Conservation (phyloP, 2,888 invertebrate genomes). For the Agrochola lota region DNA sequence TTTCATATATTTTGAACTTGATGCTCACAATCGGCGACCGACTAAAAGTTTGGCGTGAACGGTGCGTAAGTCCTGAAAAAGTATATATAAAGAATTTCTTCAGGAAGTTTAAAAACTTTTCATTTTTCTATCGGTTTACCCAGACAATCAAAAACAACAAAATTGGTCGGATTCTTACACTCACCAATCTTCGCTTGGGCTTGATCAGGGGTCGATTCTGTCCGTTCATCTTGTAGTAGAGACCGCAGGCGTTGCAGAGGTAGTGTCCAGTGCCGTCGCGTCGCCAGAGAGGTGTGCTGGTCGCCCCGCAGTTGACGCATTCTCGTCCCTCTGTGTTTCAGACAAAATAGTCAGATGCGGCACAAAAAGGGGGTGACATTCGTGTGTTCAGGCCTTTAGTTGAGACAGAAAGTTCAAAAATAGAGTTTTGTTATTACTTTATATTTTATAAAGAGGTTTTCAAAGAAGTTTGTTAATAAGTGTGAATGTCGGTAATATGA, state of each 20-base stretch:
- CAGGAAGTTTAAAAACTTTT: not conserved
- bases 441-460: constrained; percentile 13
- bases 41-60: not conserved
- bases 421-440: not conserved
- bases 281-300: constrained; percentile 99
- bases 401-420: constrained; percentile 13
- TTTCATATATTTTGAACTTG: not conserved
- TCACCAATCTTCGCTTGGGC: constrained; percentile 99
- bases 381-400: constrained; percentile 14
- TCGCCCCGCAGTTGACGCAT: constrained; percentile 99
- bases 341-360: constrained; percentile 52
- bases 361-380: not conserved
- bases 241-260: constrained; percentile 99
- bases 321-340: constrained; percentile 96
- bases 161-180: constrained; percentile 92
- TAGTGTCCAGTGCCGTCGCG: constrained; percentile 99
- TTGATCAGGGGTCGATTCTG: constrained; percentile 99
- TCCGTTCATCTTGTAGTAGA: constrained; percentile 99
- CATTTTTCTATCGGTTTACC: constrained; percentile 51
- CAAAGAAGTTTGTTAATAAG: not conserved
- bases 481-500: constrained; percentile 16
- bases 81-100: not conserved
- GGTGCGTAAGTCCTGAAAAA: not conserved
- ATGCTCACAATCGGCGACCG: not conserved
- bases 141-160: constrained; percentile 70